Percentiles rank a stretch among this genome's conserved stretches.
These are phyloP conservation scores for Drosophila testacea DNA, from an alignment of 2,888 invertebrate genomes.

Conservation along the genomic window DNA sequence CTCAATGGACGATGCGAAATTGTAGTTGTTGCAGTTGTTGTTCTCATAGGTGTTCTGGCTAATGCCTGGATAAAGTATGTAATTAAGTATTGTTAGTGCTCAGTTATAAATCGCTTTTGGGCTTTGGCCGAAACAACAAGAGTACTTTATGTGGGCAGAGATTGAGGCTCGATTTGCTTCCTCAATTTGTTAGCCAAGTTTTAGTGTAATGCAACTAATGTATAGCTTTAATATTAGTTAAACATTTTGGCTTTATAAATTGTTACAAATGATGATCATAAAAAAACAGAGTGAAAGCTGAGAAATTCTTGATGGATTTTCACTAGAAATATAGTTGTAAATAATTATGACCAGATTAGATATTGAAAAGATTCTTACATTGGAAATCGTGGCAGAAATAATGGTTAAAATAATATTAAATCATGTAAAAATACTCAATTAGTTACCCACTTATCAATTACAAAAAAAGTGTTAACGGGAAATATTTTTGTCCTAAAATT, in stretches of 20 bases:
- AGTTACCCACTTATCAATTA: no score
- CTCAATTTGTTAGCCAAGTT: constrained; percentile 16
- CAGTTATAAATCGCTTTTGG: constrained; percentile 63
- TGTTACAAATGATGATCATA: background rate
- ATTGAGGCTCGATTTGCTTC: constrained; percentile 10
- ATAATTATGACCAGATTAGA: no score
- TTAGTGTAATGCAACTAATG: constrained; percentile 6
- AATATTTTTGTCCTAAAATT: background rate
- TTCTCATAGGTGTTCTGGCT: constrained; percentile 69
- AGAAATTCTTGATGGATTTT: no score
- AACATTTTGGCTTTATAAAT: background rate
- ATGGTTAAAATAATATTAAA: background rate
- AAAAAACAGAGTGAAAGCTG: no score
- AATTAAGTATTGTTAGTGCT: constrained; percentile 62
- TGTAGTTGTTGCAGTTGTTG: constrained; percentile 20
- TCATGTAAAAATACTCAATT: background rate
- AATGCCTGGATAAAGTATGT: constrained; percentile 73
- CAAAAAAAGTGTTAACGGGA: background rate
- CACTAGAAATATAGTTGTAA: no score
- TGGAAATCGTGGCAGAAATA: no score
- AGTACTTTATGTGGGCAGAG: constrained; percentile 29
- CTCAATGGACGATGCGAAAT: constrained; percentile 22
- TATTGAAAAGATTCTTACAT: no score
- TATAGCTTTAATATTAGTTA: constrained; percentile 9
- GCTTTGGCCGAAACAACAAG: constrained; percentile 13